Evolutionary conservation across 2,113 vertebrate species (phyloP).

Genomic region (Indicator maculatus): DNA sequence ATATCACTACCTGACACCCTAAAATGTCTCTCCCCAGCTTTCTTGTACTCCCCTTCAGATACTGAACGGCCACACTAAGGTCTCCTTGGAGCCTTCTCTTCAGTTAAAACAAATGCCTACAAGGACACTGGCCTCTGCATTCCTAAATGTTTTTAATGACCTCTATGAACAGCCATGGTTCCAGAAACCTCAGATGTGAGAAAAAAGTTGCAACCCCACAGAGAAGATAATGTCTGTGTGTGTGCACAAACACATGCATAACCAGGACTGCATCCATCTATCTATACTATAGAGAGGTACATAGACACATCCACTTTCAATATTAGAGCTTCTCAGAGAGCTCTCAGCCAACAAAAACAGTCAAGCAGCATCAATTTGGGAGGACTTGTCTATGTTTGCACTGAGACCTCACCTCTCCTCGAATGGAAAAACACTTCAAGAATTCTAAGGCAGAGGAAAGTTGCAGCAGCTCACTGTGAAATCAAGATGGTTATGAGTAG

Average conservation of each 20-base stretch:
- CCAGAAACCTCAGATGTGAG: neutral
- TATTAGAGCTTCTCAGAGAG: neutral
- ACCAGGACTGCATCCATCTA: neutral
- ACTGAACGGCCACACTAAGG: too few relatives aligned
- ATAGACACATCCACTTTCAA: neutral
- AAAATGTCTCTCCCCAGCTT: too few relatives aligned
- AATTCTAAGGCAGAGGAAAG: neutral
- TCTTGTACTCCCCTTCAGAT: too few relatives aligned
- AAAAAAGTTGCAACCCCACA: neutral
- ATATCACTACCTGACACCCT: too few relatives aligned
- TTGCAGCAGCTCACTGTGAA: neutral
- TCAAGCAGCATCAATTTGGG: neutral
- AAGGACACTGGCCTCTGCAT: neutral
- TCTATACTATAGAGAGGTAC: neutral
- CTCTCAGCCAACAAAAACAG: neutral
- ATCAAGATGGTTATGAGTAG: neutral
- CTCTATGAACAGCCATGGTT: neutral
- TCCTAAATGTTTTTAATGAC: neutral
- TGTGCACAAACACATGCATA: accelerated
- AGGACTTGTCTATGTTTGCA: neutral
- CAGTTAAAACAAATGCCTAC: neutral
- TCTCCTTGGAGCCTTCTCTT: too few relatives aligned
- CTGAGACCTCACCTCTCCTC: neutral
- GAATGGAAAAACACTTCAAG: neutral
- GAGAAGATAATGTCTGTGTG: accelerated